These are phyloP conservation scores for Fratercula arctica DNA, from an alignment of 2,797 vertebrate genomes.

Conservation along the genomic window DNA sequence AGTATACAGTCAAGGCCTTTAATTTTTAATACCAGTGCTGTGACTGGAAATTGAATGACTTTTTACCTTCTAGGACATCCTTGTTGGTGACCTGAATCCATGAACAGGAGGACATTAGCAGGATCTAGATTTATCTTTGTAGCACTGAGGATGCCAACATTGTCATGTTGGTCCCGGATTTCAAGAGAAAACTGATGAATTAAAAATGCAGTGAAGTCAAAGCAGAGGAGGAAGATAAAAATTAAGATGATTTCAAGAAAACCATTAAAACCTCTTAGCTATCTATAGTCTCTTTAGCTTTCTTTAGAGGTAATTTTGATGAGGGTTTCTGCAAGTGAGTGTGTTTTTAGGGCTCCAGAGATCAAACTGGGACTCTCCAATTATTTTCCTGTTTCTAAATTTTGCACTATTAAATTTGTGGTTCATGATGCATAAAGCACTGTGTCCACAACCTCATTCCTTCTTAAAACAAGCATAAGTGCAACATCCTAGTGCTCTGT, in stretches of 20 bases:
- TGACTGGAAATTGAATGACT: background rate
- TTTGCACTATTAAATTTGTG: background rate
- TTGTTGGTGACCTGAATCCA: background rate
- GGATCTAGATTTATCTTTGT: background rate
- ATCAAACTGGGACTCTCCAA: background rate
- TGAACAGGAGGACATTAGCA: background rate
- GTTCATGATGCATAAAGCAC: background rate
- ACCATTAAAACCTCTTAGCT: background rate
- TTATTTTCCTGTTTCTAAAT: background rate
- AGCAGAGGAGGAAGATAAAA: background rate
- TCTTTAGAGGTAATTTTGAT: background rate
- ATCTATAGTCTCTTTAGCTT: background rate
- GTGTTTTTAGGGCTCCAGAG: background rate
- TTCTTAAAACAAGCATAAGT: background rate
- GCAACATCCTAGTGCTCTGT: background rate
- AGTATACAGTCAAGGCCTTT: background rate
- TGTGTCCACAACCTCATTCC: background rate
- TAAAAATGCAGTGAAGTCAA: background rate
- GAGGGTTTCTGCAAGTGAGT: background rate
- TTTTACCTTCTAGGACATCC: background rate
- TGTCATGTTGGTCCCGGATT: background rate
- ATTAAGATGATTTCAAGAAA: background rate
- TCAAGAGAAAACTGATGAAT: background rate
- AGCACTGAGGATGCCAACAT: background rate
- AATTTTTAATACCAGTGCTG: background rate